A percentile compares a stretch with the other conserved stretches of the same genome.
Evolutionary conservation across 1,140 invertebrate genomes (phyloP).

Genomic region (Acromyrmex heyeri): DNA sequence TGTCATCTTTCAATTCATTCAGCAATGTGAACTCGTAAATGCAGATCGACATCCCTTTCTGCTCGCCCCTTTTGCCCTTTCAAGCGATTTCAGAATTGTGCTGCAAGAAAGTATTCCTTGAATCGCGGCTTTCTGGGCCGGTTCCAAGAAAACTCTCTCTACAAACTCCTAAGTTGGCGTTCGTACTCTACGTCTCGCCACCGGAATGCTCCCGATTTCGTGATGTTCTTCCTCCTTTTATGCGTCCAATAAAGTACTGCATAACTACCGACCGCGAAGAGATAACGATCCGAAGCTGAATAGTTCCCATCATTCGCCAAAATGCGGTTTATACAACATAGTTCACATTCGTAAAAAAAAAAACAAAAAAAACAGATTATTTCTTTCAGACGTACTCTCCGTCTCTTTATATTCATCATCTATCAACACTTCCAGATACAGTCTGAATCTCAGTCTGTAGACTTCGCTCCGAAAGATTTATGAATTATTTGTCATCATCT

Average conservation of each 20-base stretch:
- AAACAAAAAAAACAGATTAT: neutral
- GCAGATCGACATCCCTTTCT: constrained; percentile 23
- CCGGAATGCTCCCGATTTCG: constrained; percentile 34
- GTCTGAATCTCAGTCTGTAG: too few relatives aligned
- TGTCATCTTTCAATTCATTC: neutral
- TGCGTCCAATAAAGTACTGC: constrained; percentile 36
- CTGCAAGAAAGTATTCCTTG: constrained; percentile 21
- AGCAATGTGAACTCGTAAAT: neutral
- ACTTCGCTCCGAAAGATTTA: neutral
- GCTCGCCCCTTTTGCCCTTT: neutral
- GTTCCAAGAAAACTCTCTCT: constrained; percentile 41
- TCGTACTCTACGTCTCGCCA: neutral
- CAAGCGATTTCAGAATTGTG: neutral
- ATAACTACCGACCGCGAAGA: constrained; percentile 22
- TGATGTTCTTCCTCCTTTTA: constrained; percentile 32
- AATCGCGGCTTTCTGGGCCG: constrained; percentile 23
- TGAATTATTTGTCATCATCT: neutral
- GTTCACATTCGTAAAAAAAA: neutral
- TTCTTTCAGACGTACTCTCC: neutral
- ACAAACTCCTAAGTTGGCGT: constrained; percentile 15
- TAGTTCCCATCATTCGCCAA: constrained; percentile 25
- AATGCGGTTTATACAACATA: constrained; percentile 22
- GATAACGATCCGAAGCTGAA: constrained; percentile 41
- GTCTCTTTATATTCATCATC: neutral
- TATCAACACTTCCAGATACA: neutral